A percentile compares a stretch with the other conserved stretches of the same genome.
phyloP scores from a whole-genome alignment of 1,140 invertebrate genomes.

The Drosophila melanogaster region Release_6_plus_ISO1_MT NT_033777.3:31874501-31875000 shows the following conservation, averaged over 20 bases:
- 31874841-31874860: slow-evolving; percentile 32
- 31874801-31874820: slow-evolving; percentile 77
- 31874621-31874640: not conserved
- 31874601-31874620: slow-evolving; percentile 45
- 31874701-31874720: not conserved
- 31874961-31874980: slow-evolving; percentile 49
- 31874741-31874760: not conserved
- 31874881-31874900: slow-evolving; percentile 45
- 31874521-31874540: slow-evolving; percentile 21
- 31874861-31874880: not conserved
- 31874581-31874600: slow-evolving; percentile 51
- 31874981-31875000: slow-evolving; percentile 72
- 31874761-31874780: slow-evolving; percentile 17
- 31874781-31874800: slow-evolving; percentile 30
- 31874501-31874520: slow-evolving; percentile 52
- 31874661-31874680: not conserved
- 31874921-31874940: slow-evolving; percentile 45
- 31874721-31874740: not conserved
- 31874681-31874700: not conserved
- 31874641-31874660: not conserved
- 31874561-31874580: slow-evolving; percentile 80
- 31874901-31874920: slow-evolving; percentile 82
- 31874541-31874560: slow-evolving; percentile 66
- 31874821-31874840: slow-evolving; percentile 76
- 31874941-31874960: slow-evolving; percentile 36